Evolutionary conservation across 1,140 invertebrate genomes (phyloP).

Genomic region (Euwallacea fornicatus): DNA sequence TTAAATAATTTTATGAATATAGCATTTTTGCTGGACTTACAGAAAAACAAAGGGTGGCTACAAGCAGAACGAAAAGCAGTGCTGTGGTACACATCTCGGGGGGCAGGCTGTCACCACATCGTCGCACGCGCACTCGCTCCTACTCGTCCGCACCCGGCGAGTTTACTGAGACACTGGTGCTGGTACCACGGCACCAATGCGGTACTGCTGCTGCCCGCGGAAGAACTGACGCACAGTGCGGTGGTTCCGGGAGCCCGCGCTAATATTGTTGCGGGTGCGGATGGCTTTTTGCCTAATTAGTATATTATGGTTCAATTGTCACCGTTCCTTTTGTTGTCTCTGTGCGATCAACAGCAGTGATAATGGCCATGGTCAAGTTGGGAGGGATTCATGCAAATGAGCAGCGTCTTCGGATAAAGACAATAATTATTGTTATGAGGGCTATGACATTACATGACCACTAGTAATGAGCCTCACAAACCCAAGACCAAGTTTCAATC

Average conservation of each 20-base stretch:
- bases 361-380: background rate
- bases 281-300: constrained; percentile 1
- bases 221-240: constrained; percentile 17
- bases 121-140: constrained; percentile 24
- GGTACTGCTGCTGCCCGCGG: constrained; percentile 19
- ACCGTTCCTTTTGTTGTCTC: background rate
- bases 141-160: constrained; percentile 25
- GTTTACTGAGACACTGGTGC: constrained; percentile 24
- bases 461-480: no score
- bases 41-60: constrained; percentile 28
- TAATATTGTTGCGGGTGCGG: background rate
- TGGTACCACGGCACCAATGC: constrained; percentile 3
- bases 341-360: background rate
- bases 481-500: no score
- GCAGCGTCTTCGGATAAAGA: no score
- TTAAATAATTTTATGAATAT: background rate
- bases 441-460: no score
- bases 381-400: background rate
- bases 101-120: constrained; percentile 25
- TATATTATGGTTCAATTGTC: background rate
- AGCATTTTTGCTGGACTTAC: constrained; percentile 8
- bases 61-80: constrained; percentile 23
- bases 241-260: constrained; percentile 27
- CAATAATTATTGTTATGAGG: no score
- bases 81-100: constrained; percentile 32